Conservation (phyloP, 2,113 vertebrate species). For the Bufo bufo region DNA sequence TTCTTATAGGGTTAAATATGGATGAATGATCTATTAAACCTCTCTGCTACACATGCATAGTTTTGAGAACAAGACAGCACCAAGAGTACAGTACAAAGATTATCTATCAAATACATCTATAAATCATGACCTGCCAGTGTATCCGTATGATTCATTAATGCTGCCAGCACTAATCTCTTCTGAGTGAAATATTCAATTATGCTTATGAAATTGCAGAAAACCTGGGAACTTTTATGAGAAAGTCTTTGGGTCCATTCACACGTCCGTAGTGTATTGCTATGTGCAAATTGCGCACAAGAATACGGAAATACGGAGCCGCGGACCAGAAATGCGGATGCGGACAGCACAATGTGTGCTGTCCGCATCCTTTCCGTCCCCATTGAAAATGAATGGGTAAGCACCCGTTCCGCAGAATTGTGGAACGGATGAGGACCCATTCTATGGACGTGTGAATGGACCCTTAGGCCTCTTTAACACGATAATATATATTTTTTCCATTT, state of each 20-base stretch:
- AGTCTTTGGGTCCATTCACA: rapidly evolving
- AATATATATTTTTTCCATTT: no score
- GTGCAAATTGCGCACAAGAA: no score
- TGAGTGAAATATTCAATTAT: constrained; percentile 61
- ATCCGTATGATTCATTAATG: constrained; percentile 54
- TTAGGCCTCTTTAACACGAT: no score
- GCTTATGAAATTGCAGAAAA: constrained; percentile 21
- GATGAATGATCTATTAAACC: neutral
- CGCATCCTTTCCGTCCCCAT: no score
- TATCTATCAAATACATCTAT: constrained; percentile 53
- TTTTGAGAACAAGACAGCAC: constrained; percentile 16
- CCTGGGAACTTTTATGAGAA: constrained; percentile 19
- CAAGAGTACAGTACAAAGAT: constrained; percentile 35
- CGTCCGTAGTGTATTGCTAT: no score
- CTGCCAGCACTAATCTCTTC: constrained; percentile 54
- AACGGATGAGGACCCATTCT: no score
- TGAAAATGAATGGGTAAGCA: no score
- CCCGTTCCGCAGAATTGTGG: no score
- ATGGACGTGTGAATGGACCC: no score
- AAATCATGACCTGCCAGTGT: constrained; percentile 50
- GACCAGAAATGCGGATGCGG: no score
- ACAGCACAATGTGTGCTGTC: no score
- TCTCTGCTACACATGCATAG: neutral
- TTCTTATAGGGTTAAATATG: neutral
- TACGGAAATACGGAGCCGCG: no score